phyloP scores from a whole-genome alignment of 1,140 invertebrate species.

The Holcopasites calliopsidis region DNA sequence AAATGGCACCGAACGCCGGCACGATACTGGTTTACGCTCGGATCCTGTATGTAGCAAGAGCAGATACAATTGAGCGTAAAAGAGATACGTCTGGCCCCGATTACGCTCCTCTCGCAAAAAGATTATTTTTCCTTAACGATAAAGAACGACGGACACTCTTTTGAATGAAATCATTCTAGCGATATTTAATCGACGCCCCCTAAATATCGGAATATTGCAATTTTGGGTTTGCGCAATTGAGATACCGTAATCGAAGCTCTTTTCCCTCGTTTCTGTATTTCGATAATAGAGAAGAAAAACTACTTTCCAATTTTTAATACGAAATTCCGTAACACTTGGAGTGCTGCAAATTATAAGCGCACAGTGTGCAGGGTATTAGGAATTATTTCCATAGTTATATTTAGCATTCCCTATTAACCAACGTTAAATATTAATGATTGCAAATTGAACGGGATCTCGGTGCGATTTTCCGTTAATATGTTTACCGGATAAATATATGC shows the following conservation, averaged over 20 bases:
- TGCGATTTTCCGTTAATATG: neutral
- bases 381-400: neutral
- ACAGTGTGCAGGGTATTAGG: neutral
- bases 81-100: neutral
- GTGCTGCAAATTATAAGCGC: neutral
- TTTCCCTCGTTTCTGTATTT: too few species aligned
- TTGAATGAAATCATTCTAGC: too few species aligned
- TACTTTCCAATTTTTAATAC: too few species aligned
- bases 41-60: neutral
- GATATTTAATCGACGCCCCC: too few species aligned
- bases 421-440: neutral
- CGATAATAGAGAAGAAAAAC: too few species aligned
- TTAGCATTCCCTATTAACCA: neutral
- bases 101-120: neutral
- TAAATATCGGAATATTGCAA: too few species aligned
- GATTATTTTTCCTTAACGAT: neutral
- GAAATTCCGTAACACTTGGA: neutral
- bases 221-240: too few species aligned
- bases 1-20: slow-evolving; percentile 6
- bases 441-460: neutral
- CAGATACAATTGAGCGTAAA: neutral
- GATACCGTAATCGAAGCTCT: too few species aligned
- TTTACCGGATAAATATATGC: neutral
- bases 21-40: neutral
- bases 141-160: neutral